These are phyloP conservation scores for Xestia c-nigrum DNA, from an alignment of 2,888 invertebrate species.

Conservation along the genomic window DNA sequence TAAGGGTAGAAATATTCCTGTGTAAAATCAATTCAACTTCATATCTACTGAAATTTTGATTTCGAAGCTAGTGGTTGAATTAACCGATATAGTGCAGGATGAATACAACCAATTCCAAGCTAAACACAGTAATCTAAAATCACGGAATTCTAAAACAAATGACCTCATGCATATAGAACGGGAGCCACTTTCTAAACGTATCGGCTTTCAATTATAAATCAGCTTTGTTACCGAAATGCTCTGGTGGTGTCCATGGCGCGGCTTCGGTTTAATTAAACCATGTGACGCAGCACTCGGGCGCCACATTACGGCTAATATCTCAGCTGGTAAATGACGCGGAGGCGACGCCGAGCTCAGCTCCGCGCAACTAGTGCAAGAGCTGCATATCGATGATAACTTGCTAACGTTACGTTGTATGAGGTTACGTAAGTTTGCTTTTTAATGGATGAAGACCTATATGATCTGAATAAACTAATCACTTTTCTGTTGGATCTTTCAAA, in stretches of 20 bases:
- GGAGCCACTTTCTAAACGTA: conserved; percentile 61
- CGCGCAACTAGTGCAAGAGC: conserved; percentile 36
- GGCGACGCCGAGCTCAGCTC: conserved; percentile 38
- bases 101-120: conserved; percentile 29
- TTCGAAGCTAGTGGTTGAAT: conserved; percentile 12
- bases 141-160: conserved; percentile 53
- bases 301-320: conserved; percentile 65
- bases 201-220: conserved; percentile 68
- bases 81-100: conserved; percentile 6
- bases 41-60: background rate
- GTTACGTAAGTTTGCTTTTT: background rate
- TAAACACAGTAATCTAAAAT: conserved; percentile 54
- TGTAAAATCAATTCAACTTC: background rate
- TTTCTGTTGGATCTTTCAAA: background rate
- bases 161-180: conserved; percentile 59
- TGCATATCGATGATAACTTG: conserved; percentile 14
- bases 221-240: conserved; percentile 60
- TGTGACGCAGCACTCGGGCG: conserved; percentile 61
- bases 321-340: conserved; percentile 63
- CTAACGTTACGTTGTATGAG: background rate
- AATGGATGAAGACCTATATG: background rate
- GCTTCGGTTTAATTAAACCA: conserved; percentile 66
- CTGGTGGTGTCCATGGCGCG: conserved; percentile 54
- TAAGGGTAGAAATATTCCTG: background rate
- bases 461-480: background rate